Evolutionary conservation across 1,140 invertebrate genomes (phyloP).

Genomic region (Steinernema feltiae): DNA sequence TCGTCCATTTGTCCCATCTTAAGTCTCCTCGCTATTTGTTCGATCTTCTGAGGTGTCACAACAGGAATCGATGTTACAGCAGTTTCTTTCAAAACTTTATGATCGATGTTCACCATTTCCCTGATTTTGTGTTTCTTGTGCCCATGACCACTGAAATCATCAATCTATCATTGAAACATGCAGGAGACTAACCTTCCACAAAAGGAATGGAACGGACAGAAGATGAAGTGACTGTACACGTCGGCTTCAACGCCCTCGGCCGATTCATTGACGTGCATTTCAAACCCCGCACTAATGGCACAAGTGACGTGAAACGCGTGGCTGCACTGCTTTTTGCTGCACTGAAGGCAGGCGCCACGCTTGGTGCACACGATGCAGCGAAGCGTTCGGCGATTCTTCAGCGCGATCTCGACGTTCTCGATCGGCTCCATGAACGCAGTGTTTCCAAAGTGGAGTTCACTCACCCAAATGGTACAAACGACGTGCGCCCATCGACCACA

Average conservation of each 20-base stretch:
- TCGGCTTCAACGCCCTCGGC: slow-evolving; percentile 21
- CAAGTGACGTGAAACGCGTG: slow-evolving; percentile 93
- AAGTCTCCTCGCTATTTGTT: slow-evolving; percentile 14
- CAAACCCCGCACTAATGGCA: slow-evolving; percentile 68
- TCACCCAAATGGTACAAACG: slow-evolving; percentile 95
- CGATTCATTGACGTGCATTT: slow-evolving; percentile 62
- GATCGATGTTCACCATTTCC: neutral
- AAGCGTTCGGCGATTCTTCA: slow-evolving; percentile 83
- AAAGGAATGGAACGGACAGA: slow-evolving; percentile 18
- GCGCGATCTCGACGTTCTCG: slow-evolving; percentile 88
- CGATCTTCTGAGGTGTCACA: neutral
- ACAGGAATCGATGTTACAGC: slow-evolving; percentile 3
- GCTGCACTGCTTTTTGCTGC: slow-evolving; percentile 58
- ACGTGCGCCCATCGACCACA: slow-evolving; percentile 93
- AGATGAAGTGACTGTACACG: slow-evolving; percentile 14
- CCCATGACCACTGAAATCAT: neutral
- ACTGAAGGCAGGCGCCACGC: slow-evolving; percentile 93
- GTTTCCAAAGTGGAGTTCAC: slow-evolving; percentile 67
- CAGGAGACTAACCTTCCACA: slow-evolving; percentile 26
- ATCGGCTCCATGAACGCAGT: slow-evolving; percentile 71
- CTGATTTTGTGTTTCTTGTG: neutral
- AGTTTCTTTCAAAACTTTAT: neutral
- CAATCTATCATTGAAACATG: slow-evolving; percentile 18
- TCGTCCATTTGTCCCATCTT: slow-evolving; percentile 18
- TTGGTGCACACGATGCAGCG: slow-evolving; percentile 92